These are phyloP conservation scores for Augochlora pura DNA, from an alignment of 1,140 invertebrate species.

Conservation along the genomic window DNA sequence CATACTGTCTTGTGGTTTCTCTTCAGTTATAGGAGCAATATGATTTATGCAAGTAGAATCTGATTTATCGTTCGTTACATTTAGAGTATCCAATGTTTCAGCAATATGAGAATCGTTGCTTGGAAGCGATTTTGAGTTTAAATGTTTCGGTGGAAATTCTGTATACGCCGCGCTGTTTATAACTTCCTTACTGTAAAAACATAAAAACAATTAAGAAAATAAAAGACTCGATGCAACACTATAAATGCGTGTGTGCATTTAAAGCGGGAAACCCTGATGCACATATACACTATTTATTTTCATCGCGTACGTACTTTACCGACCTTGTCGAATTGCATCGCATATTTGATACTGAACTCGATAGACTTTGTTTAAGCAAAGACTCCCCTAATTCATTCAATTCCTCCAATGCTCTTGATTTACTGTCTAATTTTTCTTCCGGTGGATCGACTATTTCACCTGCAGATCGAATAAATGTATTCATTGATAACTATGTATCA, in stretches of 20 bases:
- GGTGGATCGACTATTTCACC: conserved; percentile 43
- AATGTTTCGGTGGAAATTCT: neutral
- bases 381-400: conserved; percentile 87
- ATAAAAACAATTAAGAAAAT: neutral
- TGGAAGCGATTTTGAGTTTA: neutral
- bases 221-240: neutral
- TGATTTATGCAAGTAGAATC: too few relatives aligned
- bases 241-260: too few relatives aligned
- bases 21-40: neutral
- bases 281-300: neutral
- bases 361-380: conserved; percentile 86
- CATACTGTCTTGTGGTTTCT: neutral
- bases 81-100: neutral
- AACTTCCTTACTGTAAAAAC: neutral
- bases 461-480: conserved; percentile 23
- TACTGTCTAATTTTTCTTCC: conserved; percentile 73
- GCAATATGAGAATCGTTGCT: neutral
- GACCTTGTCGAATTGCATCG: conserved; percentile 63
- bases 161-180: neutral
- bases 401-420: conserved; percentile 85
- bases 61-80: neutral
- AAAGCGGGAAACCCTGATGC: too few relatives aligned
- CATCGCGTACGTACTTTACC: conserved; percentile 23
- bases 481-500: neutral
- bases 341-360: conserved; percentile 78